Evolutionary conservation across 2,888 invertebrate species (phyloP), one percentile per base, ranked within the genome.

Genomic region (Chloroclysta siterata): DNA sequence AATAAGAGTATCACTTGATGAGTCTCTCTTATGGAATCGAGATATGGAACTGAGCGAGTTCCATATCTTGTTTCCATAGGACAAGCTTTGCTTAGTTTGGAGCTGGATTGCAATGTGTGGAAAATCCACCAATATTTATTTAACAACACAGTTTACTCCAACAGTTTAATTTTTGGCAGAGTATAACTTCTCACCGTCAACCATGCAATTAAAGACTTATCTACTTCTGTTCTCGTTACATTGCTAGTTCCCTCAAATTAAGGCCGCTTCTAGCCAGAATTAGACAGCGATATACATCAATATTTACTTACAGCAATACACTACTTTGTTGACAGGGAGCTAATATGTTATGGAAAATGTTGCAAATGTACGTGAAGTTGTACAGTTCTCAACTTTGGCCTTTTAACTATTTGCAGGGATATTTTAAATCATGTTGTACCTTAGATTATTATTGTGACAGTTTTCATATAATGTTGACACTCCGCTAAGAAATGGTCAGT

Each of bases 311-410:
- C 44, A 44, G 42, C 14, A 10, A 47, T 46, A 44, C n/a, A 22
- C 5, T 41, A 53, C 54, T 55, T 36, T 55, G 28, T 54, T 15
- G 33, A 33, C 33, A 54, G 5, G 41, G 11, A 39, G 15, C 60
- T 64, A 33, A 62, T 62, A 57, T 60, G 46, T 59, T 57, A 60
- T 65, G 60, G 53, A 55, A 61, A 63, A 41, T 22, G 36, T 42
- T 47, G 48, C 42, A 42, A 48, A 46, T 55, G 17, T 29, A 33
- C 50, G 58, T 47, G 15, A 52, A 50, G 50, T 57, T 50, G 14
- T 22, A 17, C 29, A 29, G 29, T 42, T 46, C 41, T 13, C 28
- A 56, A 48, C 56, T 48, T 56, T 56, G 13, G 17, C 55, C 14
- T 48, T 48, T 48, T 39, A 48, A 15, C 28, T 28, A 44, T 17